These are phyloP conservation scores for Brachyhypopomus occidentalis DNA, from an alignment of 2,113 vertebrate genomes.

Conservation along the genomic window DNA sequence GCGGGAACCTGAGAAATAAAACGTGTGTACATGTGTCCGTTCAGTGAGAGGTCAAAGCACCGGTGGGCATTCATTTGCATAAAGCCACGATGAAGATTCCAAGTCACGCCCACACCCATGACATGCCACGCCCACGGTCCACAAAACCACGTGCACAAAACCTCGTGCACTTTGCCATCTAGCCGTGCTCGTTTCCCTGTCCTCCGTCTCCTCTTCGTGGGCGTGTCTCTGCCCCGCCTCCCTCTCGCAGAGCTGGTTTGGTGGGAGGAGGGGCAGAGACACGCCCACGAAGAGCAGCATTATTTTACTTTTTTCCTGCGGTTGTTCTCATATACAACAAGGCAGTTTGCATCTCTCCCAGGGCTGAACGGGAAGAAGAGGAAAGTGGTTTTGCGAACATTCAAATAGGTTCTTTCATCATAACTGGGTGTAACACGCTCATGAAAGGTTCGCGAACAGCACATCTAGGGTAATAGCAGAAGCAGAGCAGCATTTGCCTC, in stretches of 20 bases:
- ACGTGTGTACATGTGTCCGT: conserved; percentile 16
- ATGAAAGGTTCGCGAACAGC: not conserved
- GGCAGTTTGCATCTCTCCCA: too few species aligned
- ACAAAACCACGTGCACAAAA: not conserved
- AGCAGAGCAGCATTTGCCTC: too few species aligned
- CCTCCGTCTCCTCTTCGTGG: conserved; percentile 11
- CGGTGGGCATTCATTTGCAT: conserved; percentile 23
- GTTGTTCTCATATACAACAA: not conserved
- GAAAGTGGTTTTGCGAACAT: too few species aligned
- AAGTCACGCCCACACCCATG: conserved; percentile 10
- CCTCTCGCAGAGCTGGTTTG: too few species aligned
- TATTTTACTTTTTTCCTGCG: too few species aligned
- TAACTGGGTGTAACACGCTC: too few species aligned
- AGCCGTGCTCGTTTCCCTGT: conserved; percentile 2
- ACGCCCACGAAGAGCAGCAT: too few species aligned
- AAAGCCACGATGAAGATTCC: not conserved
- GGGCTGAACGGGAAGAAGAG: too few species aligned
- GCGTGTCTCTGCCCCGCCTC: too few species aligned
- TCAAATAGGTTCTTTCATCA: too few species aligned
- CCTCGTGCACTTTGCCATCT: too few species aligned
- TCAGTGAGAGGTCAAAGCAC: conserved; percentile 36
- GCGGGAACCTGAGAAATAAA: not conserved
- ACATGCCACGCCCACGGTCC: not conserved
- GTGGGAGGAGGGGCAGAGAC: too few species aligned
- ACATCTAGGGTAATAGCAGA: conserved; percentile 10